These are phyloP conservation scores for Leucoptera coffeella DNA, from an alignment of 2,888 invertebrate species.

Conservation along the genomic window DNA sequence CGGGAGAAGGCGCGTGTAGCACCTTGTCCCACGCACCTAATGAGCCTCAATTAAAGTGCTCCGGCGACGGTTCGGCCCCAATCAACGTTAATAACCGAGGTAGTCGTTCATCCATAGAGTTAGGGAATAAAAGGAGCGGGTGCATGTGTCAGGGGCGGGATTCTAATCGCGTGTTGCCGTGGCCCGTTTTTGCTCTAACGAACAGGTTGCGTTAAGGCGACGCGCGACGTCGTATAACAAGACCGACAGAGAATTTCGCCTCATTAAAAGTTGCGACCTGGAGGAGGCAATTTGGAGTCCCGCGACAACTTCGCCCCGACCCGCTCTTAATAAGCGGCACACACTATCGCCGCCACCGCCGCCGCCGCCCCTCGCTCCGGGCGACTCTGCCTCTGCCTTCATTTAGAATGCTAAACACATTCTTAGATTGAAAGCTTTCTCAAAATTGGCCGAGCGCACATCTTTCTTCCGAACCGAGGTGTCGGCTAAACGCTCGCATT, in stretches of 20 bases:
- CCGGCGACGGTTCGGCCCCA: no score
- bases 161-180: slow-evolving; percentile 51
- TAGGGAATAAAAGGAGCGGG: slow-evolving; percentile 8
- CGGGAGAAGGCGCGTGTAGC: no score
- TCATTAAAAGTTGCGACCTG: slow-evolving; percentile 53
- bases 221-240: slow-evolving; percentile 28
- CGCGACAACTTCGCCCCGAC: slow-evolving; percentile 28
- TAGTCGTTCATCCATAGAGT: no score
- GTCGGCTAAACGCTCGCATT: no score
- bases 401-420: no score
- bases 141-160: slow-evolving; percentile 22
- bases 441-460: no score
- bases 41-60: no score
- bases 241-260: slow-evolving; percentile 42
- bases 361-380: slow-evolving; percentile 1
- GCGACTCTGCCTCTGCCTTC: no score
- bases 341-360: slow-evolving; percentile 10
- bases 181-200: slow-evolving; percentile 50
- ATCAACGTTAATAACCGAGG: no score
- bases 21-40: no score
- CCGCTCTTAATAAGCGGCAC: slow-evolving; percentile 36
- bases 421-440: no score
- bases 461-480: no score
- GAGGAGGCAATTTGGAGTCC: slow-evolving; percentile 44
- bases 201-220: slow-evolving; percentile 50